Evolutionary conservation across 1,140 invertebrate genomes (phyloP), one percentile per base, ranked within the genome.

Genomic region (Brachionus rotundiformis): DNA sequence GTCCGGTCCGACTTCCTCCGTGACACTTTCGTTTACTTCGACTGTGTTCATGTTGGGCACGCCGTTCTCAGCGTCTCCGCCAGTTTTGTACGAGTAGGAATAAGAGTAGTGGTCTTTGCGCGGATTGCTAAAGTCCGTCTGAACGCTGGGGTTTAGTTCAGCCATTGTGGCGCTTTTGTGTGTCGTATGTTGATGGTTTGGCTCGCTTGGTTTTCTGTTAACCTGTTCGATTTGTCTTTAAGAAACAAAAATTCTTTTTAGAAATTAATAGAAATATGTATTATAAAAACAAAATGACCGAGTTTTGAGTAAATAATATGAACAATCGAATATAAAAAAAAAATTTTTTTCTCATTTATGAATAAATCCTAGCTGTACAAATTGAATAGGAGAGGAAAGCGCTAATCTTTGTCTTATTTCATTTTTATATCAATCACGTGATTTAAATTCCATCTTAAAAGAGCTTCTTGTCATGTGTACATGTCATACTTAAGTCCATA

Each of bases 91-190:
- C 29, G 54, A 29, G 29, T 81, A 81, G 31, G 79, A 49, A 33
- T 81, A 81, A 7, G 76, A 79, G 27, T 79, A 79, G 19, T 79
- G 76, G n/a, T 79, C 76, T 63, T 79, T 79, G 76, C 76, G 76
- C n/a, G 76, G 76, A 33, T 79, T 73, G 11, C 11, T 27, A 23
- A 44, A 47, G 25, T 73, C 68, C 13, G 33, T 41, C 36, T 73
- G 68, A 16, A 31, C 36, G 16, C 31, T 68, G 27, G 63, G 27
- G 16, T 68, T 68, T 54, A 54, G n/a, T 36, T 68, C 63, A 68
- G 31, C 63, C 63, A 68, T 68, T 68, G 8, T 68, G 31, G 7
- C 33, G 27, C 16, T n/a, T 68, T 10, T 29, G n/a, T 36, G 29
- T 33, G 31, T 54, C 8, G 31, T 36, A 36, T 68, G 16, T 33